Percentiles rank a stretch among this genome's conserved stretches.
These are phyloP conservation scores for Eremophila alpestris DNA, from an alignment of 2,797 vertebrate genomes.

Conservation along the genomic window DNA sequence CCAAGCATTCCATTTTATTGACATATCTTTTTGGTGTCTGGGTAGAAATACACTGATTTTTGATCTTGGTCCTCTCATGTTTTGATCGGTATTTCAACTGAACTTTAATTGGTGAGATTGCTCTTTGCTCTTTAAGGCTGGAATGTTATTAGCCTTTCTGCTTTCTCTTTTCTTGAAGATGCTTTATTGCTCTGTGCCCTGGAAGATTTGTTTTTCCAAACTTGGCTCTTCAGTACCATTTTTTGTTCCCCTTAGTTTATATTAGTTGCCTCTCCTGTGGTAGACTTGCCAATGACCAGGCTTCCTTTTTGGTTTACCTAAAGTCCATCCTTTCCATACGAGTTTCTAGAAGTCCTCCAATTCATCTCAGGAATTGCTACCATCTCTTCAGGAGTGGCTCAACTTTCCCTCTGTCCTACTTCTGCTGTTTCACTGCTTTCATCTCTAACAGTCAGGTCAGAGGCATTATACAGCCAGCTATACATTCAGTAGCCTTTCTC, in stretches of 20 bases:
- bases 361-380: neutral
- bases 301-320: neutral
- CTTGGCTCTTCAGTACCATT: neutral
- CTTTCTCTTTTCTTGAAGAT: neutral
- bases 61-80: neutral
- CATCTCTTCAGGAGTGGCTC: neutral
- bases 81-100: neutral
- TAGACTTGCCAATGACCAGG: fast-evolving
- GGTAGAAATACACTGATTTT: neutral
- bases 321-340: neutral
- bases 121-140: neutral
- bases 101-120: neutral
- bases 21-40: neutral
- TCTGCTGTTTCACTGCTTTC: neutral
- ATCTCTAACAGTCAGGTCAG: neutral
- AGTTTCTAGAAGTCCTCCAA: neutral
- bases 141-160: neutral
- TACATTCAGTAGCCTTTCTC: neutral
- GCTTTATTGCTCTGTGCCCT: neutral
- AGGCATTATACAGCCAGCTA: neutral
- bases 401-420: neutral
- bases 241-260: neutral
- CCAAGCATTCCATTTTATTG: neutral
- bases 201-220: neutral
- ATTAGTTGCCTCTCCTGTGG: neutral